These are phyloP conservation scores for Mesoligia furuncula DNA, from an alignment of 2,888 invertebrate species.

Conservation along the genomic window DNA sequence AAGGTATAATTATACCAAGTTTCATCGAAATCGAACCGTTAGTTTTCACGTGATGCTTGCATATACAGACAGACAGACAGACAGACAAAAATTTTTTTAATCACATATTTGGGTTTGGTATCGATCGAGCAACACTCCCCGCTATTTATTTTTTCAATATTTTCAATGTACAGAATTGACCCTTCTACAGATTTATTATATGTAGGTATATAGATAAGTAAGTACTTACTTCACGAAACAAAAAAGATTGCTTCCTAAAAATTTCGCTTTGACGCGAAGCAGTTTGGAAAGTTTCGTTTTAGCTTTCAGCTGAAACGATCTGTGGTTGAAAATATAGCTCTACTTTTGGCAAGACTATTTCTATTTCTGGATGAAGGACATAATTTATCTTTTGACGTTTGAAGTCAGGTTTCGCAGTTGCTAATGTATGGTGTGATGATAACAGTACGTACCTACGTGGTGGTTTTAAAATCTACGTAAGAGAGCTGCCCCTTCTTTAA, in stretches of 20 bases:
- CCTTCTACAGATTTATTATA: no score
- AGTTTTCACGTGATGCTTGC: no score
- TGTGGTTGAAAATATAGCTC: not conserved
- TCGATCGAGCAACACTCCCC: no score
- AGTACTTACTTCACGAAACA: not conserved
- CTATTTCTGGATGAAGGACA: not conserved
- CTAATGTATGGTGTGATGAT: not conserved
- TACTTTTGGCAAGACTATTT: constrained; percentile 1
- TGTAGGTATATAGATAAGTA: no score
- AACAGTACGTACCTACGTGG: not conserved
- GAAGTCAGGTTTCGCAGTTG: not conserved
- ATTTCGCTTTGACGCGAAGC: not conserved
- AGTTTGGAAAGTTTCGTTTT: not conserved
- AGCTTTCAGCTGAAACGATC: not conserved
- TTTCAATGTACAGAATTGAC: no score
- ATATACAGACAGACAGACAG: no score
- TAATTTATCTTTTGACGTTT: not conserved
- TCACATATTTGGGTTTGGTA: no score
- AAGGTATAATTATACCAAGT: no score
- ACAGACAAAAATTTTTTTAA: no score
- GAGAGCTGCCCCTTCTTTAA: not conserved
- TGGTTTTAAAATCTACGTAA: not conserved
- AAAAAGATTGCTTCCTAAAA: constrained; percentile 4
- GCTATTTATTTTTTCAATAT: no score
- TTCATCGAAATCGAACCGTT: no score